Evolutionary conservation across 2,888 invertebrate species (phyloP), one percentile per base, ranked within the genome.

Genomic region (Rhamphomyia laevipes): DNA sequence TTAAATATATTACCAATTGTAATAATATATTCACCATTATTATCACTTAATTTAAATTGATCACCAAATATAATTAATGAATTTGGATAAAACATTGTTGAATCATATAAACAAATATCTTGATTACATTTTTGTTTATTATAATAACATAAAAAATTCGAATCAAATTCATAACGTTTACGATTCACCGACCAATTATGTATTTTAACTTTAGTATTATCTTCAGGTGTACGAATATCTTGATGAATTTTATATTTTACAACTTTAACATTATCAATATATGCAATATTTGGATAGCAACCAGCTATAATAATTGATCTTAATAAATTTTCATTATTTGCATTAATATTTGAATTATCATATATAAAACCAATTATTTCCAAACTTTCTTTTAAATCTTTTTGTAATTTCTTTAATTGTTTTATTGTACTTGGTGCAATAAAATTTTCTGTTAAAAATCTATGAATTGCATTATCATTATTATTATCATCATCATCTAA

Each of bases 21-120:
- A 47, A 77, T 66, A 43, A 69, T 70, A 17, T 64, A 58, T 1
- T 58, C 52, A 17, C 48, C 51, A n/a, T 56, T 51, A 27, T 27
- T 7, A 5, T 66, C 62, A 43, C 66, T 65, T 54, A 82, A 72
- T 27, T 27, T 9, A 27, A 27, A 27, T 16, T 73, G 70, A 58
- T 91, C 86, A 0, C 90, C 90, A 64, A 94, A 92, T 64, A 95
- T 89, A 35, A 94, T 71, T 51, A 95, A 67, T 0, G 92, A 82
- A 62, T 88, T 75, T 0, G 89, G 84, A 57, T 83, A 82, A 1
- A 94, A 81, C 65, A 86, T 76, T 0, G 90, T 88, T 1, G 84
- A 82, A 63, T 94, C 94, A 54, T 86, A 79, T 0, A 95, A 66
- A 64, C 74, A 83, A 48, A 87, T 71, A 37, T 75, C 73, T 0